A percentile compares a stretch with the other conserved stretches of the same genome.
phyloP scores from a whole-genome alignment of 1,140 invertebrate genomes.

The Sminthurinus signatus region DNA sequence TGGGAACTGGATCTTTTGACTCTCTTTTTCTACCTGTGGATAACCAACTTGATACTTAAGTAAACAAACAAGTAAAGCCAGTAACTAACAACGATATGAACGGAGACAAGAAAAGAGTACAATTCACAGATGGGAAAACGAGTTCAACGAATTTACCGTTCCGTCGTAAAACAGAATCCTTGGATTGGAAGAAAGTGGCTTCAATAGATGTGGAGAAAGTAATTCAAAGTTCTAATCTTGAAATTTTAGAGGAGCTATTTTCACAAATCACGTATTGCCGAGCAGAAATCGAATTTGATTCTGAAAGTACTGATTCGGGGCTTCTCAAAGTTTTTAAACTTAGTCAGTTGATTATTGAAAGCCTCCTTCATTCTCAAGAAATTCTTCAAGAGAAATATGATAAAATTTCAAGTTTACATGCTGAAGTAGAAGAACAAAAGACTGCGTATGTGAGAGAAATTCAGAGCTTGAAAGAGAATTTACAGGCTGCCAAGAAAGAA shows the following conservation, averaged over 20 bases:
- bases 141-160: not conserved
- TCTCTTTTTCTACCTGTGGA: too few relatives aligned
- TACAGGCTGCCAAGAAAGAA: conserved; percentile 27
- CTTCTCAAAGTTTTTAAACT: conserved; percentile 35
- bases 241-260: conserved; percentile 20
- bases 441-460: conserved; percentile 16
- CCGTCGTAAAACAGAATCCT: conserved; percentile 21
- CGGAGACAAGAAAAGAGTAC: too few relatives aligned
- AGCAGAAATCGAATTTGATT: conserved; percentile 32
- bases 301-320: conserved; percentile 22
- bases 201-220: conserved; percentile 33
- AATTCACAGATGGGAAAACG: too few relatives aligned
- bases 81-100: too few relatives aligned
- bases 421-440: conserved; percentile 9
- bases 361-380: conserved; percentile 20
- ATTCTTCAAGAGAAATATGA: not conserved
- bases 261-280: conserved; percentile 30
- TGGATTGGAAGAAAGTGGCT: conserved; percentile 35
- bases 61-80: too few relatives aligned
- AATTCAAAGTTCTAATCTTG: conserved; percentile 16
- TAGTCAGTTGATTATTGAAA: conserved; percentile 29
- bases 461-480: conserved; percentile 15
- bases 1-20: too few relatives aligned
- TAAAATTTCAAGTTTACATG: not conserved
- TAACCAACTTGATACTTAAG: too few relatives aligned